Evolutionary conservation across 2,888 invertebrate species (phyloP).

Genomic region (Rhagophthalmus giganteus): DNA sequence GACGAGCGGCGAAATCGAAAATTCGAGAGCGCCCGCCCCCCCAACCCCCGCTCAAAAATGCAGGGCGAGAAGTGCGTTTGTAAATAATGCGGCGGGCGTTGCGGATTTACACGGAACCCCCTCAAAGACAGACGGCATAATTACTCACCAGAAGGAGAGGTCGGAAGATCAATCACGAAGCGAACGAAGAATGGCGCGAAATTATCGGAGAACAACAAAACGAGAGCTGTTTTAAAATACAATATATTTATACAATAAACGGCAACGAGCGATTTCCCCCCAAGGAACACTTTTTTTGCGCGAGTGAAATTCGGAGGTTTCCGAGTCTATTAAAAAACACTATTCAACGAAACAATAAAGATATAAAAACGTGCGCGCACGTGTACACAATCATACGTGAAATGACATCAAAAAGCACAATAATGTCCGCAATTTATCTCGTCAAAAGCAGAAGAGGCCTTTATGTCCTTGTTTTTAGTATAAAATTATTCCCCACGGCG

Average conservation of each 20-base stretch:
- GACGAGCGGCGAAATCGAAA: too few relatives aligned
- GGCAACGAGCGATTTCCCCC: not conserved
- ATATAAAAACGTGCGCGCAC: constrained; percentile 12
- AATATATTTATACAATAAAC: not conserved
- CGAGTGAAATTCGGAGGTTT: not conserved
- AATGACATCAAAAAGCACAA: constrained; percentile 23
- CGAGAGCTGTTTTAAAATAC: not conserved
- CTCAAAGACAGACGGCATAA: not conserved
- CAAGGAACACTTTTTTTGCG: not conserved
- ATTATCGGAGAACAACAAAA: not conserved
- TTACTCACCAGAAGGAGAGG: not conserved
- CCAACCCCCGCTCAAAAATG: too few relatives aligned
- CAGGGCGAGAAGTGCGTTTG: too few relatives aligned
- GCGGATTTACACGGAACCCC: not conserved
- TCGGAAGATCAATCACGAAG: not conserved
- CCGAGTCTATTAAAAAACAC: not conserved
- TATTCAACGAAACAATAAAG: constrained; percentile 8
- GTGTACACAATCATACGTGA: constrained; percentile 12
- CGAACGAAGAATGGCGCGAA: not conserved
- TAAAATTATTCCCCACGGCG: constrained; percentile 27
- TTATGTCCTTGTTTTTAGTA: constrained; percentile 29
- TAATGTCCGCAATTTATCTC: constrained; percentile 27
- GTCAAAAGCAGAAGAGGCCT: constrained; percentile 22
- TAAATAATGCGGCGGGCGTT: not conserved
- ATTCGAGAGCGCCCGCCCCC: too few relatives aligned